Base-by-base conservation (phyloP, 2,888 invertebrate genomes). In the Epistrophe eligans region DNA sequence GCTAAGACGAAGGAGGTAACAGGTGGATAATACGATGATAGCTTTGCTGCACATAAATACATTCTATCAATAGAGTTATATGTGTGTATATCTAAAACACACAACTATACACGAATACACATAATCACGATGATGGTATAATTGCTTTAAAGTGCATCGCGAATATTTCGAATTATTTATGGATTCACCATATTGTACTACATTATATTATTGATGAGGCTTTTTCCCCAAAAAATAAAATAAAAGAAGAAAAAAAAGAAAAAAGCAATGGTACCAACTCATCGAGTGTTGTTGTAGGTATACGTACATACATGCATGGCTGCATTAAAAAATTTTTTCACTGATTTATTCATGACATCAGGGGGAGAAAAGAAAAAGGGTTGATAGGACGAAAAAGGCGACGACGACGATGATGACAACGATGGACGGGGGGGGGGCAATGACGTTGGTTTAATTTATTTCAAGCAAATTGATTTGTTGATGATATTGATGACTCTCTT, bases 381-480 rank as follows among this genome's bases (percentile, higher is more conserved):
- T 35, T 38, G 32, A 17, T n/a, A 45, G 57, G 57, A 52, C 9
- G 28, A n/a, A 3, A 48, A 66, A 11, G 48, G 17, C 24, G 28
- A n/a, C 13, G n/a, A n/a, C n/a, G n/a, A 11, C 10, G 24, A 28
- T 28, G 19, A 38, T 8, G 38, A 60, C 35, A 45, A 57, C 70
- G 58, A 55, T n/a, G 43, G 24, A 13, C 4, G 43, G 13, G 15
- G 15, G 4, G 8, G 38, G 38, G 35, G 72, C 43, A 43, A 74
- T 38, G 35, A 19, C 28, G 48, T 19, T 17, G 19, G 35, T 38
- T 48, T 81, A 72, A 84, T 84, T 77, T 77, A 84, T 84, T 80
- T 84, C 60, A 77, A 77, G 80, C 77, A 84, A 84, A 84, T 84
- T 84, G 84, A 84, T 77, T 84, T 84, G 84, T 84, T 80, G 60